Evolutionary conservation across 2,888 invertebrate genomes (phyloP), one percentile per base, ranked within the genome.

Genomic region (Loripinus fragilis): DNA sequence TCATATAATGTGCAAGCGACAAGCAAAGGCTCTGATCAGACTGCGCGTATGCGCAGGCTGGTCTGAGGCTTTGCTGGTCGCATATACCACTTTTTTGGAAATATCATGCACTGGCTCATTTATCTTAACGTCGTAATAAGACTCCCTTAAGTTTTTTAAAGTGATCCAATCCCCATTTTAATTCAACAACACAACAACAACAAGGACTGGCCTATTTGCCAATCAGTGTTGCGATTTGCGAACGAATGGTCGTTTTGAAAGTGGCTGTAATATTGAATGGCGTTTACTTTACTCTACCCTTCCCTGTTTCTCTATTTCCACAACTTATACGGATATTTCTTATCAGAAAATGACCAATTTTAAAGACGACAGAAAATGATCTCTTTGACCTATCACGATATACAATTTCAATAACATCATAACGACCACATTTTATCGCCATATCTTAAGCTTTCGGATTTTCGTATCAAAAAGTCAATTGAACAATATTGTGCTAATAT

Each of bases 301-400:
- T 33, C 60, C 60, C 30, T 33, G 60, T 30, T 60, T 33, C 17
- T 8, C 70, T 79, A 70, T 73, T 73, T 65, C 75, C 65, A 75
- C 70, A 71, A 70, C 80, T 83, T 79, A 83, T 60, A 73, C 25
- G 77, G 79, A 83, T 83, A 77, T 70, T 72, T 71, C 60, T 75
- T 83, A 83, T 83, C 79, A 80, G 80, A 80, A 83, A 83, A 83
- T 83, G 80, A 79, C 77, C 83, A 83, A 83, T 80, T 77, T 83
- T 80, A 25, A 73, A 83, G 80, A 83, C 80, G 83, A 74, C 77
- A 75, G 72, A 33, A 17, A 17, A 75, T 75, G 83, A 83, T 83
- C 77, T 75, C 28, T 65, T 38, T 83, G 80, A 83, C 83, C 80
- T 65, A 60, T 60, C 60, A 28, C 33, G 10, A 33, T 60, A 60